Percentiles rank a stretch among this genome's conserved stretches.
Evolutionary conservation across 2,113 vertebrate species (phyloP).

Genomic region (Misgurnus anguillicaudatus): DNA sequence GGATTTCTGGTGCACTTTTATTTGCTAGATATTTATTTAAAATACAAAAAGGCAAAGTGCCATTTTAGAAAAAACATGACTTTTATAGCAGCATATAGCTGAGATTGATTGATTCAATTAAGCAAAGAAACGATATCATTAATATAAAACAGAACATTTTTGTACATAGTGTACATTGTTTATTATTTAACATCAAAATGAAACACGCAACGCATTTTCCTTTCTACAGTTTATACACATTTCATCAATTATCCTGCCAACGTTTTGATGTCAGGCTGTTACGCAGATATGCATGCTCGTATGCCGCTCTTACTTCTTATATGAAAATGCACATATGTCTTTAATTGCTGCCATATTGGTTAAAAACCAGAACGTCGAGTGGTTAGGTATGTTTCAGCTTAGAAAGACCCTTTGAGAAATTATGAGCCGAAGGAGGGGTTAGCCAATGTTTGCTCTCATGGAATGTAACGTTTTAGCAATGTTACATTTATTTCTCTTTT

Average conservation of each 20-base stretch:
- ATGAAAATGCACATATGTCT: conserved; percentile 72
- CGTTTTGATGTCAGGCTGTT: conserved; percentile 6
- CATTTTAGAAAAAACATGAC: neutral
- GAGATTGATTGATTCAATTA: neutral
- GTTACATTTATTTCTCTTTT: conserved; percentile 30
- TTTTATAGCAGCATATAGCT: neutral
- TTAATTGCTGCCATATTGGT: conserved; percentile 72
- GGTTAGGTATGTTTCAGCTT: conserved; percentile 64
- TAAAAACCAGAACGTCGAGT: conserved; percentile 56
- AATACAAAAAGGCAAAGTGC: neutral
- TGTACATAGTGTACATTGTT: no score
- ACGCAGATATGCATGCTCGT: conserved; percentile 13
- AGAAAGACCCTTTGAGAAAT: conserved; percentile 64
- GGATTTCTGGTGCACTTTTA: neutral
- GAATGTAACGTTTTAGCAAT: conserved; percentile 29
- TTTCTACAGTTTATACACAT: neutral
- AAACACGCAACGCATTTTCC: neutral
- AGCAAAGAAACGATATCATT: no score
- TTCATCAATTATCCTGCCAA: neutral
- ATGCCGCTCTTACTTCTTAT: conserved; percentile 65
- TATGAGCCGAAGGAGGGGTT: conserved; percentile 50
- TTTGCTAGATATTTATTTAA: neutral
- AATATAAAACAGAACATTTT: no score
- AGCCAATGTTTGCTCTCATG: conserved; percentile 6
- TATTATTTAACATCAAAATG: neutral